A percentile compares a stretch with the other conserved stretches of the same genome.
These are phyloP conservation scores for Oopsacas minuta DNA, from an alignment of 37 sponge, comb jelly and placozoan genomes.

Conservation along the genomic window DNA sequence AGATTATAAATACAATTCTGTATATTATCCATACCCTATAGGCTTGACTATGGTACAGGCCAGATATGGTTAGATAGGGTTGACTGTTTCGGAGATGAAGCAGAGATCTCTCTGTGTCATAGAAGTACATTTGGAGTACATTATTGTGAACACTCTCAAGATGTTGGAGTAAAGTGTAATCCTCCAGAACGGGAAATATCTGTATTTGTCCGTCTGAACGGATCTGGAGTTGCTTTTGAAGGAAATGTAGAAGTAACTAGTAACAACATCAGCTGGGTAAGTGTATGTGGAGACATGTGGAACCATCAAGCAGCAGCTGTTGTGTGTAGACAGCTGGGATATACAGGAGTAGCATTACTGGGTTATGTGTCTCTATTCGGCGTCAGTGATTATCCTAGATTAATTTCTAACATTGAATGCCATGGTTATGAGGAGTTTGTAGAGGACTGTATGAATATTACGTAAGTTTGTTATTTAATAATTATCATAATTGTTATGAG, in stretches of 20 bases:
- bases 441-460: too few relatives aligned
- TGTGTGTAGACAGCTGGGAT: background rate
- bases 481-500: too few relatives aligned
- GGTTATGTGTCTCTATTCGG: background rate
- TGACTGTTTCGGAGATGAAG: constrained; percentile 27
- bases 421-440: too few relatives aligned
- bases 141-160: background rate
- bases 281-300: constrained; percentile 36
- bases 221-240: too few relatives aligned
- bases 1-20: background rate
- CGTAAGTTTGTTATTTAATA: too few relatives aligned
- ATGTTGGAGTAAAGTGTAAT: background rate
- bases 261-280: constrained; percentile 35
- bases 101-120: background rate
- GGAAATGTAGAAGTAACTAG: background rate
- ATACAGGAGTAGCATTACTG: background rate
- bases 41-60: background rate
- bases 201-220: too few relatives aligned
- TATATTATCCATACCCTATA: background rate
- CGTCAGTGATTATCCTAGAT: background rate
- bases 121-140: background rate
- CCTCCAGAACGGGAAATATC: too few relatives aligned
- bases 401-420: background rate
- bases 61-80: constrained; percentile 27
- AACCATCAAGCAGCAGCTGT: background rate